A percentile compares a stretch with the other conserved stretches of the same genome.
These are phyloP conservation scores for Batillaria attramentaria DNA, from an alignment of 1,140 invertebrate species.

Conservation along the genomic window DNA sequence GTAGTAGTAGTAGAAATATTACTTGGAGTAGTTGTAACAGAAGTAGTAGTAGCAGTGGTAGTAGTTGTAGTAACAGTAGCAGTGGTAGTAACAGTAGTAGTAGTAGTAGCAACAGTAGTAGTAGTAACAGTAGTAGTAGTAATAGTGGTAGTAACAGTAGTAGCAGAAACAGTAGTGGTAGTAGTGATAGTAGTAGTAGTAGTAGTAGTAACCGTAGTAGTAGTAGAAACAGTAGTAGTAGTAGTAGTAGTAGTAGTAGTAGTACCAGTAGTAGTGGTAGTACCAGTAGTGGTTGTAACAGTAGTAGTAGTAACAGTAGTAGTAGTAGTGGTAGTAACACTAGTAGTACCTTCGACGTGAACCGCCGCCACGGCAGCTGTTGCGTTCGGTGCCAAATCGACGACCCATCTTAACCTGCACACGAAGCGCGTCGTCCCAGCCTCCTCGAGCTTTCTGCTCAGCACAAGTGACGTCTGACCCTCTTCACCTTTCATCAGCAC, in stretches of 20 bases:
- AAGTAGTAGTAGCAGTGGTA: slow-evolving; percentile 15
- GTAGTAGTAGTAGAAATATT: slow-evolving; percentile 31
- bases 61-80: slow-evolving; percentile 23
- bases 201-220: background rate
- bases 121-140: background rate
- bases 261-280: slow-evolving; percentile 23
- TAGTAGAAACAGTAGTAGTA: slow-evolving; percentile 21
- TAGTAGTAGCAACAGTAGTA: background rate
- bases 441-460: too few relatives aligned
- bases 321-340: too few relatives aligned
- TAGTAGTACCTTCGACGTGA: too few relatives aligned
- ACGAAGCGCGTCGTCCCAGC: too few relatives aligned
- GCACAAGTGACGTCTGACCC: too few relatives aligned
- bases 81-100: slow-evolving; percentile 11
- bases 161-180: background rate
- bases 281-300: slow-evolving; percentile 13
- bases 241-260: slow-evolving; percentile 25
- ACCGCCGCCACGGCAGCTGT: too few relatives aligned
- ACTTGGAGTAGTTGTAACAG: slow-evolving; percentile 7
- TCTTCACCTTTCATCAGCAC: too few relatives aligned
- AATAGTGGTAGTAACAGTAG: slow-evolving; percentile 1
- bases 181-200: background rate
- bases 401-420: too few relatives aligned
- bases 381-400: too few relatives aligned
- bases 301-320: too few relatives aligned